Conservation (phyloP, 2,888 invertebrate genomes). For the Margaritifera margaritifera region DNA sequence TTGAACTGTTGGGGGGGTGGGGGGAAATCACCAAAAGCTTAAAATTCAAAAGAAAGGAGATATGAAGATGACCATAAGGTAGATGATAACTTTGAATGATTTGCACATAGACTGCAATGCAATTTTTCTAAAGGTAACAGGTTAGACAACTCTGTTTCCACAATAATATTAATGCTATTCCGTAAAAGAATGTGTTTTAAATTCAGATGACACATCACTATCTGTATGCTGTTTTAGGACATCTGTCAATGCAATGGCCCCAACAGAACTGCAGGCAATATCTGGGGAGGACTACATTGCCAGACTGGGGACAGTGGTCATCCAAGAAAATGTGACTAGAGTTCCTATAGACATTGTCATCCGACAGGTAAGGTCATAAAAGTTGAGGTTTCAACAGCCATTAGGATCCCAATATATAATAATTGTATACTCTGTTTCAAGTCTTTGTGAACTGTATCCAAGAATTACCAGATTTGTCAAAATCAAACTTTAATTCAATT, state of each 20-base stretch:
- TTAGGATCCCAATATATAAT: too few species aligned
- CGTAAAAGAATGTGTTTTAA: neutral
- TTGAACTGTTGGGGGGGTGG: too few species aligned
- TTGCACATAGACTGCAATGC: too few species aligned
- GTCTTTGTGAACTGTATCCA: too few species aligned
- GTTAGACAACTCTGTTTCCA: neutral
- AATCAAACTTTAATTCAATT: too few species aligned
- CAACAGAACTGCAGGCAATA: slow-evolving; percentile 51
- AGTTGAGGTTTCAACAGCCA: too few species aligned
- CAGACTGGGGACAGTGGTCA: slow-evolving; percentile 54
- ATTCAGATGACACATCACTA: neutral
- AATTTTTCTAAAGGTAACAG: neutral
- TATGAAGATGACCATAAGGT: too few species aligned
- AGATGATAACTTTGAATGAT: too few species aligned
- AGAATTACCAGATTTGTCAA: too few species aligned
- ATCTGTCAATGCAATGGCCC: slow-evolving; percentile 37
- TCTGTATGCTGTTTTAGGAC: slow-evolving; percentile 46
- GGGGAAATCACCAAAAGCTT: too few species aligned
- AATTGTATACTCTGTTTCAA: too few species aligned
- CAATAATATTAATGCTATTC: neutral
- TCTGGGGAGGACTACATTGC: slow-evolving; percentile 68
- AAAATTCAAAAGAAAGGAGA: too few species aligned
- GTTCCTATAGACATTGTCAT: slow-evolving; percentile 61
- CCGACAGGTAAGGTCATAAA: slow-evolving; percentile 51
- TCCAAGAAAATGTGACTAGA: slow-evolving; percentile 55